phyloP scores from a whole-genome alignment of 2,888 invertebrate genomes.

The Deroplatys truncata region DNA sequence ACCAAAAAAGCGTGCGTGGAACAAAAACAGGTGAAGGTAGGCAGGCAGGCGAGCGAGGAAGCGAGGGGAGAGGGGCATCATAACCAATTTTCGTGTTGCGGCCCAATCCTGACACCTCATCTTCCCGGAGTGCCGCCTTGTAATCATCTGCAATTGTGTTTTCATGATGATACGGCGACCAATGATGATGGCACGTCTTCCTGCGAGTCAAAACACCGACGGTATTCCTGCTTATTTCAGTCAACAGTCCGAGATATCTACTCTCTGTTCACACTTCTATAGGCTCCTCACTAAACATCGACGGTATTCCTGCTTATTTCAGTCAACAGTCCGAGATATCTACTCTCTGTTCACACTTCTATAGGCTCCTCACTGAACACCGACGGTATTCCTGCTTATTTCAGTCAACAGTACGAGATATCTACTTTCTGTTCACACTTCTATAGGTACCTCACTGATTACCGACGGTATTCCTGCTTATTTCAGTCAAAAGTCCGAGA shows the following conservation, averaged over 20 bases:
- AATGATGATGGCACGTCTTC: conserved; percentile 45
- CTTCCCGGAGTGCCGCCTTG: conserved; percentile 42
- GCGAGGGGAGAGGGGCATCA: conserved; percentile 8
- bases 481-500: no score
- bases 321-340: no score
- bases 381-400: not conserved
- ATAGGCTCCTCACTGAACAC: no score
- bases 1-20: not conserved
- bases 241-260: not conserved
- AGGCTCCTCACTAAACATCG: no score
- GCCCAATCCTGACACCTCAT: conserved; percentile 22
- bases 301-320: no score
- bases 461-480: no score
- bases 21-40: not conserved
- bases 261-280: not conserved
- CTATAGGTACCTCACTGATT: not conserved
- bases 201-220: conserved; percentile 39
- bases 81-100: conserved; percentile 23
- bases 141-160: conserved; percentile 49
- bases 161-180: conserved; percentile 42
- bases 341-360: no score
- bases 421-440: not conserved
- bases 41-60: not conserved
- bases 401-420: not conserved
- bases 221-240: conserved; percentile 1